These are phyloP conservation scores for Hippopotamus amphibius DNA, from an alignment of 2,113 vertebrate genomes.

Conservation along the genomic window DNA sequence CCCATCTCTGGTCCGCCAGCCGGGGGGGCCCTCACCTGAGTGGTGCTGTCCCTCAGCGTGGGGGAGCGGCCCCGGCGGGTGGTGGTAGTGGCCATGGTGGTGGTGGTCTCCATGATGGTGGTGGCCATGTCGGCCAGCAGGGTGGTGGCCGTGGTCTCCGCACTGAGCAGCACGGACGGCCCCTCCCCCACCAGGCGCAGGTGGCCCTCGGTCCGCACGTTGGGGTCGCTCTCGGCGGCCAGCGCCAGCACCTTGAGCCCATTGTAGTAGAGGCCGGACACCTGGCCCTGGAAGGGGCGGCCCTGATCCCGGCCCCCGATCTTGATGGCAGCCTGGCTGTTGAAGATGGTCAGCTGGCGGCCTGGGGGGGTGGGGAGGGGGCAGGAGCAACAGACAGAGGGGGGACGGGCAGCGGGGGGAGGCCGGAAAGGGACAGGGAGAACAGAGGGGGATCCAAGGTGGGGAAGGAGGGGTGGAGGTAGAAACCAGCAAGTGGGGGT, in stretches of 20 bases:
- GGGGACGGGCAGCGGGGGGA: background rate
- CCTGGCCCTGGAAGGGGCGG: conserved; percentile 96
- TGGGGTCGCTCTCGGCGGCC: conserved; percentile 95
- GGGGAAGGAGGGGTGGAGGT: background rate
- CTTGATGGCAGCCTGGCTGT: conserved; percentile 97
- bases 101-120: conserved; percentile 97
- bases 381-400: background rate
- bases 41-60: conserved; percentile 95
- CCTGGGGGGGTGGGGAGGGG: conserved; percentile 84
- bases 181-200: conserved; percentile 95
- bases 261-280: conserved; percentile 97
- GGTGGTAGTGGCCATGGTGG: conserved; percentile 97
- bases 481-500: background rate
- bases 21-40: conserved; percentile 88
- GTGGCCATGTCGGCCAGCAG: conserved; percentile 96
- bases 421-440: background rate
- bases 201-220: conserved; percentile 94
- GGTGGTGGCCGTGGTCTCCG: conserved; percentile 94
- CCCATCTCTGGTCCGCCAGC: rapidly evolving
- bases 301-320: conserved; percentile 95
- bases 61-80: conserved; percentile 94
- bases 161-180: conserved; percentile 91
- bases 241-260: conserved; percentile 96
- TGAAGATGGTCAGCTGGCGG: conserved; percentile 98
- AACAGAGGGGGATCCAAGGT: background rate